A percentile compares a stretch with the other conserved stretches of the same genome.
These are phyloP conservation scores for Drosophila merina DNA, from an alignment of 2,888 invertebrate genomes.

Conservation along the genomic window DNA sequence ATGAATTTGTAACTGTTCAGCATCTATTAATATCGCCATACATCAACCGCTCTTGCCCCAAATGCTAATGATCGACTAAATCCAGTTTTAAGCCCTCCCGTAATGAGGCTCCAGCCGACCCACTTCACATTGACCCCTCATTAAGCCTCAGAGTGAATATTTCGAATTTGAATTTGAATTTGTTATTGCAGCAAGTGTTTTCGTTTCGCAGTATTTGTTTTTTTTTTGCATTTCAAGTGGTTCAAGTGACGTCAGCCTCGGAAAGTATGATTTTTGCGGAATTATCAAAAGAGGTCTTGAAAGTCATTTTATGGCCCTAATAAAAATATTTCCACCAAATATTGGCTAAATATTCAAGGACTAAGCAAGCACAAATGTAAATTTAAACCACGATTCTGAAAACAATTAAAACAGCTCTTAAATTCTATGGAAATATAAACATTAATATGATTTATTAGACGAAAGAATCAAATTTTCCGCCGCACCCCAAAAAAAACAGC, in stretches of 20 bases:
- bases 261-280: slow-evolving; percentile 1
- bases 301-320: slow-evolving; percentile 1
- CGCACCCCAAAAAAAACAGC: not conserved
- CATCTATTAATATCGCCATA: slow-evolving; percentile 33
- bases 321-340: not conserved
- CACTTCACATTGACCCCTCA: slow-evolving; percentile 69
- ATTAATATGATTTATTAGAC: not conserved
- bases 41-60: slow-evolving; percentile 17
- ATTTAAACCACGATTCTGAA: not conserved
- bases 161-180: slow-evolving; percentile 33
- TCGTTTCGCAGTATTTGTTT: slow-evolving; percentile 22
- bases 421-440: not conserved
- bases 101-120: slow-evolving; percentile 40
- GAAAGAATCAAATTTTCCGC: not conserved
- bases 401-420: not conserved
- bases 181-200: slow-evolving; percentile 44
- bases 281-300: slow-evolving; percentile 7
- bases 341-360: not conserved
- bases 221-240: slow-evolving; percentile 64
- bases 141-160: slow-evolving; percentile 50
- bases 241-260: slow-evolving; percentile 52
- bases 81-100: slow-evolving; percentile 26
- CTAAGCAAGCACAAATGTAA: not conserved
- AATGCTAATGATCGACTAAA: slow-evolving; percentile 34
- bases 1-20: slow-evolving; percentile 46